These are phyloP conservation scores for Choristoneura rosaceana DNA, from an alignment of 2,888 invertebrate genomes.

Conservation along the genomic window DNA sequence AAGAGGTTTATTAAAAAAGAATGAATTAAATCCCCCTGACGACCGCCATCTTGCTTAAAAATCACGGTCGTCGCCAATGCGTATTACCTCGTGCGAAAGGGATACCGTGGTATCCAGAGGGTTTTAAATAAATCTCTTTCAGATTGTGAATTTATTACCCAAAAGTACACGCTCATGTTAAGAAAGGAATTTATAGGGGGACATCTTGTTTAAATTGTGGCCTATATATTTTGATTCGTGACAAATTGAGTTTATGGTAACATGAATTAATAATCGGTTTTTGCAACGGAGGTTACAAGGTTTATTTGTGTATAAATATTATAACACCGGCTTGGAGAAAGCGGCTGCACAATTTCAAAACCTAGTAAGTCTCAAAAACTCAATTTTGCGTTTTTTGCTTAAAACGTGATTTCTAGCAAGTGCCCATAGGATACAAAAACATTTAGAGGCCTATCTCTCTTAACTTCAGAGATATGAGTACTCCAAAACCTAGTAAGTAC, in stretches of 20 bases:
- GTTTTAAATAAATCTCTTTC: conserved; percentile 28
- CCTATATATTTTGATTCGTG: not conserved
- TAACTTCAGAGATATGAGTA: too few species aligned
- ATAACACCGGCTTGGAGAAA: too few species aligned
- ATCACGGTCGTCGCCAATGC: not conserved
- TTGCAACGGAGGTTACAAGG: not conserved
- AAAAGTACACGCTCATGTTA: conserved; percentile 11
- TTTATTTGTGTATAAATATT: too few species aligned
- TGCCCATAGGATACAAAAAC: too few species aligned
- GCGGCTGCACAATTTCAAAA: too few species aligned
- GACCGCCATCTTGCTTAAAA: conserved; percentile 1
- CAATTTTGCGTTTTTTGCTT: too few species aligned
- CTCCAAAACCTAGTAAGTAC: too few species aligned
- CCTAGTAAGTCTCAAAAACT: too few species aligned
- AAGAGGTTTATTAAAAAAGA: conserved; percentile 3
- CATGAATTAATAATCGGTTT: not conserved
- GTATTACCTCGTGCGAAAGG: conserved; percentile 10
- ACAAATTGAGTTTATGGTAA: not conserved
- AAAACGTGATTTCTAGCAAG: too few species aligned
- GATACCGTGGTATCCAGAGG: conserved; percentile 11
- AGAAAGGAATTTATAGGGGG: conserved; percentile 25
- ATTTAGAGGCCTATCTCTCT: too few species aligned
- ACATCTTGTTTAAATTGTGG: conserved; percentile 1
- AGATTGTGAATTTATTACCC: conserved; percentile 30
- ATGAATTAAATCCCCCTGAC: not conserved